Evolutionary conservation across 2,113 vertebrate genomes (phyloP).

Genomic region (Xiphias gladius): DNA sequence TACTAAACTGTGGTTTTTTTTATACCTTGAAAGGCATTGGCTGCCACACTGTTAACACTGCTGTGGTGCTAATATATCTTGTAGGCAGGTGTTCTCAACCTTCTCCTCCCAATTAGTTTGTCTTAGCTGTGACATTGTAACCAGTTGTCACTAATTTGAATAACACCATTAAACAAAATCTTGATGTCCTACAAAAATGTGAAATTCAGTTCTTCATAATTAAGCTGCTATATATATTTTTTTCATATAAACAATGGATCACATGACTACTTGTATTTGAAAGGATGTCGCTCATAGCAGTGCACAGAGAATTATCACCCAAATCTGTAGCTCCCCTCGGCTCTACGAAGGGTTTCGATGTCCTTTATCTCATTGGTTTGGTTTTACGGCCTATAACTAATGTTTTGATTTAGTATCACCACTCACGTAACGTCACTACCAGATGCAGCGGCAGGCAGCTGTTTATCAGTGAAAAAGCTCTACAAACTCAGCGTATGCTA

Average conservation of each 20-base stretch:
- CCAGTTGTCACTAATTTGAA: conserved; percentile 1
- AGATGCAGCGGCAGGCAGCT: neutral
- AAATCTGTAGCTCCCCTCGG: neutral
- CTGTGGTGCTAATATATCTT: neutral
- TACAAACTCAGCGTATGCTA: neutral
- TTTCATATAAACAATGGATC: neutral
- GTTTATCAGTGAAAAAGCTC: too few species aligned
- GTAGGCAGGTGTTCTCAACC: conserved; percentile 31
- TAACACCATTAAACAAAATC: neutral
- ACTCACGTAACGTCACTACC: neutral
- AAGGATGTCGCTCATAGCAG: neutral
- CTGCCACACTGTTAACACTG: conserved; percentile 34
- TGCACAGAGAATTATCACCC: neutral
- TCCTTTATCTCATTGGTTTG: conserved; percentile 4
- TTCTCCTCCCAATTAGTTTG: conserved; percentile 28
- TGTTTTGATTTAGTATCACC: neutral
- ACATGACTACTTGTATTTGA: neutral
- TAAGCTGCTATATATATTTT: neutral
- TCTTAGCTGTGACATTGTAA: conserved; percentile 23
- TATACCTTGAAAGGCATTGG: neutral
- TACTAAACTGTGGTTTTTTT: neutral
- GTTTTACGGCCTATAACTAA: neutral
- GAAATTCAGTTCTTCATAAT: neutral
- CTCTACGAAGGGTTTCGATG: neutral
- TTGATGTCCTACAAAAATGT: conserved; percentile 4